Conservation (phyloP, 2,888 invertebrate genomes). For the Cyclophora albipunctata region DNA sequence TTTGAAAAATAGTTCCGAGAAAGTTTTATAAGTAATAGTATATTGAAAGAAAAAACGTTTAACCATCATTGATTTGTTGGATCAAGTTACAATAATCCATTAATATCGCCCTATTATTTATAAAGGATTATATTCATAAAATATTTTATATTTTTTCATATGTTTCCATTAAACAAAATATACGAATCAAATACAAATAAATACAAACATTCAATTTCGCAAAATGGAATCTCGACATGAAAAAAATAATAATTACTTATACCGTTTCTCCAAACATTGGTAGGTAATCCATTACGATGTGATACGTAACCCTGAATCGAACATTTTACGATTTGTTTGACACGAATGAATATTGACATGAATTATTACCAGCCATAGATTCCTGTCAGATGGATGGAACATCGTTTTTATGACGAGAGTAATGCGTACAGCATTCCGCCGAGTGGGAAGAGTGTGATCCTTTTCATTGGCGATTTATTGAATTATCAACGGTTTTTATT, state of each 20-base stretch:
- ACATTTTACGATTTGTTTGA: constrained; percentile 58
- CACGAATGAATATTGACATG: constrained; percentile 51
- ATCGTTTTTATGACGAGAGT: constrained; percentile 49
- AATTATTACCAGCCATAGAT: constrained; percentile 49
- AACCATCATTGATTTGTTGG: too few relatives aligned
- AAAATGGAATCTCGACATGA: too few relatives aligned
- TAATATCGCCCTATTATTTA: too few relatives aligned
- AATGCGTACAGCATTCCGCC: constrained; percentile 18
- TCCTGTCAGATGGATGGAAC: constrained; percentile 36
- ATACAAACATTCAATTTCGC: too few relatives aligned
- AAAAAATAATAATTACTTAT: constrained; percentile 8
- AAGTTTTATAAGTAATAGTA: too few relatives aligned
- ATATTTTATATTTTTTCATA: too few relatives aligned
- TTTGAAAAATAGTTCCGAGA: too few relatives aligned
- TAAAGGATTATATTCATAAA: too few relatives aligned
- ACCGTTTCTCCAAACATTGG: constrained; percentile 4
- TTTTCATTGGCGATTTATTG: constrained; percentile 46
- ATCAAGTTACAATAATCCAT: too few relatives aligned
- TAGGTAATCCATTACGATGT: constrained; percentile 22
- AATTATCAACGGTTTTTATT: constrained; percentile 30
- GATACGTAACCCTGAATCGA: constrained; percentile 21
- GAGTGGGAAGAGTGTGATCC: constrained; percentile 43
- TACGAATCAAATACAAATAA: too few relatives aligned
- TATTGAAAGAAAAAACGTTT: too few relatives aligned
- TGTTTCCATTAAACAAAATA: too few relatives aligned